Percentiles rank a stretch among this genome's conserved stretches.
Evolutionary conservation across 2,888 invertebrate genomes (phyloP).

Genomic region (Polydrusus pterygomalis): DNA sequence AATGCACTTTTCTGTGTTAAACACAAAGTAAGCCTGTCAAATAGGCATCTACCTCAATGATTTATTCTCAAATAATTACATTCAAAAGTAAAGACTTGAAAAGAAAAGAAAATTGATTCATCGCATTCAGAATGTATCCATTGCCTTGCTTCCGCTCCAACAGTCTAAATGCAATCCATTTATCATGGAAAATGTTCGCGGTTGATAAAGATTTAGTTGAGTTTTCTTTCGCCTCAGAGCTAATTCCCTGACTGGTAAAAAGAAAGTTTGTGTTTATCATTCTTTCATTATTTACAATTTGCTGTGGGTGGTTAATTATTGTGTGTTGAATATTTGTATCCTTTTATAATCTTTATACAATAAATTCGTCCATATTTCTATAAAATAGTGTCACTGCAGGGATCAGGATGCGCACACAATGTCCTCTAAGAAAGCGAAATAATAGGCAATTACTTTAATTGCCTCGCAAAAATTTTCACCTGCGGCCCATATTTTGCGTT

Average conservation of each 20-base stretch:
- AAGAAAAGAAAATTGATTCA: conserved; percentile 62
- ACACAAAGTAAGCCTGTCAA: conserved; percentile 39
- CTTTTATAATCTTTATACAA: no score
- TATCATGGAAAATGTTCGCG: conserved; percentile 69
- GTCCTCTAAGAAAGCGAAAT: no score
- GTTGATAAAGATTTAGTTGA: conserved; percentile 72
- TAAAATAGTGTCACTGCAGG: no score
- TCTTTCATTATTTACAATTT: conserved; percentile 32
- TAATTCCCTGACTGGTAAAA: conserved; percentile 46
- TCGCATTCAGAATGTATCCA: conserved; percentile 65
- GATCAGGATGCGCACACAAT: no score
- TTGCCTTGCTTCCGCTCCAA: conserved; percentile 64
- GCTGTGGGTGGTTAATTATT: not conserved
- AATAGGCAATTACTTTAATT: no score
- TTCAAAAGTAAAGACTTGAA: conserved; percentile 63
- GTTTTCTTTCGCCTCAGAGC: conserved; percentile 63
- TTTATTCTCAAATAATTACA: conserved; percentile 71
- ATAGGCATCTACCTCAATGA: conserved; percentile 58
- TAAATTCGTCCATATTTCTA: no score
- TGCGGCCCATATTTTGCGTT: no score
- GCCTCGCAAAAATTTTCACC: no score
- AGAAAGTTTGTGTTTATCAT: conserved; percentile 39
- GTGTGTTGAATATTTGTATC: not conserved
- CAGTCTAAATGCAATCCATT: conserved; percentile 69
- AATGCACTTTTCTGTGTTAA: conserved; percentile 28